Evolutionary conservation across 2,888 invertebrate species (phyloP).

Genomic region (Rhagonycha lutea): DNA sequence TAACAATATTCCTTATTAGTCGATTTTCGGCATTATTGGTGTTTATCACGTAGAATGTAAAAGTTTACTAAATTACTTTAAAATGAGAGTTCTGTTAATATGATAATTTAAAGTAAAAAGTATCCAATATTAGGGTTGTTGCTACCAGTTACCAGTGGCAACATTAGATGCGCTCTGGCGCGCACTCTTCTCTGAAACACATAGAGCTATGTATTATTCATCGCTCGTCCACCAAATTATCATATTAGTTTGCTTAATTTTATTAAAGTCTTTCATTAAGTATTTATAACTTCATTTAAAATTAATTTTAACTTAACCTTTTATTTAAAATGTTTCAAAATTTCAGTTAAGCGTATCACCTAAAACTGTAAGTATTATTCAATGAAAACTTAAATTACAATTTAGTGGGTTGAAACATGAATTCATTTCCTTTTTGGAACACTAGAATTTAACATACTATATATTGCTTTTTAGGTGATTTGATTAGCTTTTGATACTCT

Average conservation of each 20-base stretch:
- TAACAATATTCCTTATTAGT: not conserved
- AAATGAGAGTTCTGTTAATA: not conserved
- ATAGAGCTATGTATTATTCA: slow-evolving; percentile 38
- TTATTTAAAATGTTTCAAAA: not conserved
- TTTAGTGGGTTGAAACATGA: no score
- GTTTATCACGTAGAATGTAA: not conserved
- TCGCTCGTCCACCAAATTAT: slow-evolving; percentile 36
- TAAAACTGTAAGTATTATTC: not conserved
- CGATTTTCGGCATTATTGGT: not conserved
- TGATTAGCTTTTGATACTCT: no score
- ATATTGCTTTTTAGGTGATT: no score
- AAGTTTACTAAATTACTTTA: not conserved
- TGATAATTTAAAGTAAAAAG: slow-evolving; percentile 8
- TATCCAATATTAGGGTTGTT: slow-evolving; percentile 27
- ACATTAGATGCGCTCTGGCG: slow-evolving; percentile 39
- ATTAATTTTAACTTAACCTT: not conserved
- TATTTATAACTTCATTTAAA: not conserved
- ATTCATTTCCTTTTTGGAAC: no score
- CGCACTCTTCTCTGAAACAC: slow-evolving; percentile 32
- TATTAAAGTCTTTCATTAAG: slow-evolving; percentile 32
- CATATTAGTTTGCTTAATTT: slow-evolving; percentile 38
- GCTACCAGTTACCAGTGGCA: slow-evolving; percentile 18
- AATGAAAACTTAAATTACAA: not conserved
- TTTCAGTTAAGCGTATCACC: not conserved
- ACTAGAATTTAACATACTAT: no score